Evolutionary conservation across 2,888 invertebrate species (phyloP), one percentile per base, ranked within the genome.

Genomic region (Cheilosia impressa): DNA sequence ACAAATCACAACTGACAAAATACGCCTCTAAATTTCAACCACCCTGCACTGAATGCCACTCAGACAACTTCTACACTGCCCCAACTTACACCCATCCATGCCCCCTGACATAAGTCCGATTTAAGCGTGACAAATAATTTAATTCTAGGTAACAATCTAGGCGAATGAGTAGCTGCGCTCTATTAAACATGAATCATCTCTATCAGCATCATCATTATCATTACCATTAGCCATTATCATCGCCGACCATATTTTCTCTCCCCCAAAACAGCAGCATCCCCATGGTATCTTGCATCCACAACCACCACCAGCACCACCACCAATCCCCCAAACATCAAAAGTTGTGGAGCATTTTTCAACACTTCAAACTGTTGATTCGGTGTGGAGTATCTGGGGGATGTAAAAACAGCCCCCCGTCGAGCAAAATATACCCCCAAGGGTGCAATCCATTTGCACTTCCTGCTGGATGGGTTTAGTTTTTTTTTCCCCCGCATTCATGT

Each of bases 341-440:
- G 15, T 52, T 57, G 58, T 52, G 66, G 75, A 50, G 68, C 47
- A 53, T 60, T 52, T 55, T 66, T 43, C n/a, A 77, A 53, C 78
- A 83, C 82, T 72, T 34, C 69, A 77, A 78, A 66, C 82, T 83
- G 77, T 83, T 83, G 78, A 78, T 55, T 77, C 66, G 52, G 24
- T 58, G 58, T 58, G 31, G 58, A 57, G 52, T n/a, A 27, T 38
- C 22, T 19, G 52, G 22, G 47, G 41, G 71, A 47, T 50, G 50
- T 34, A 13, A 34, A 22, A 41, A 13, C 31, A 22, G 6, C 41
- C 52, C 47, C 31, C 52, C 34, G 15, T 0, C 34, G 55, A 24
- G 22, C 1, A 45, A 24, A 6, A 34, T 24, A 45, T 22, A n/a
- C 38, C 62, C 83, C 72, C 79, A 13, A 69, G 79, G 75, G 79